A percentile compares a stretch with the other conserved stretches of the same genome.
Conservation (phyloP, 2,113 vertebrate genomes). For the Aegithalos caudatus region DNA sequence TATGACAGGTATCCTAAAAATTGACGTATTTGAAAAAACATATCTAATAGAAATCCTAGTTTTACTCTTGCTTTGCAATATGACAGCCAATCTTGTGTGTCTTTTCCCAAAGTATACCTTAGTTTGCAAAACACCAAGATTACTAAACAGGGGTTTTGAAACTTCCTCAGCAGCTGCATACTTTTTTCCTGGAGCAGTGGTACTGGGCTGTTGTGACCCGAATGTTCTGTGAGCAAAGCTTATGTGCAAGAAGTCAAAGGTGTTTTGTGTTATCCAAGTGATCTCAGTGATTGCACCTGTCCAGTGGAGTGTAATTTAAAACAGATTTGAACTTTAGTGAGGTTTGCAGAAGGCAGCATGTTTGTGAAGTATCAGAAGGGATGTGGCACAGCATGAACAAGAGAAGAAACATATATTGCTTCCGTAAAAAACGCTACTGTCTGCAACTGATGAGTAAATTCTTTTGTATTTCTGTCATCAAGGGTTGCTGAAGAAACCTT, state of each 20-base stretch:
- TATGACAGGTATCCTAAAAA: not conserved
- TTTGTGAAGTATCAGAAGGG: constrained; percentile 13
- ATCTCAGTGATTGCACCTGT: not conserved
- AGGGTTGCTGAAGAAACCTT: not conserved
- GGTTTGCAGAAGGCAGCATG: not conserved
- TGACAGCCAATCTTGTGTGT: not conserved
- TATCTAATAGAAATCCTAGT: not conserved
- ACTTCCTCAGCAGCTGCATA: constrained; percentile 4
- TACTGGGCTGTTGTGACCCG: not conserved
- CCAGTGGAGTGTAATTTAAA: not conserved
- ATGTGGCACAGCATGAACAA: constrained; percentile 10
- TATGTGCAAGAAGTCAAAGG: not conserved
- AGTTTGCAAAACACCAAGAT: constrained; percentile 25
- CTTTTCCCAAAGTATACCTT: not conserved
- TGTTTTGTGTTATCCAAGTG: not conserved
- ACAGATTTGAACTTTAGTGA: not conserved
- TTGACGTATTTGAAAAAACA: not conserved
- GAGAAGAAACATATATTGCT: not conserved
- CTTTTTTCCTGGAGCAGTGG: not conserved
- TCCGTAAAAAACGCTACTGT: not conserved
- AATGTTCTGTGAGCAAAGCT: not conserved
- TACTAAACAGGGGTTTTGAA: constrained; percentile 48
- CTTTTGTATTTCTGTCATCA: not conserved
- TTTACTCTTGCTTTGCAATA: not conserved
- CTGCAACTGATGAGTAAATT: not conserved